Conservation (phyloP, 1,140 invertebrate species). For the Drosophila mojavensis region DNA sequence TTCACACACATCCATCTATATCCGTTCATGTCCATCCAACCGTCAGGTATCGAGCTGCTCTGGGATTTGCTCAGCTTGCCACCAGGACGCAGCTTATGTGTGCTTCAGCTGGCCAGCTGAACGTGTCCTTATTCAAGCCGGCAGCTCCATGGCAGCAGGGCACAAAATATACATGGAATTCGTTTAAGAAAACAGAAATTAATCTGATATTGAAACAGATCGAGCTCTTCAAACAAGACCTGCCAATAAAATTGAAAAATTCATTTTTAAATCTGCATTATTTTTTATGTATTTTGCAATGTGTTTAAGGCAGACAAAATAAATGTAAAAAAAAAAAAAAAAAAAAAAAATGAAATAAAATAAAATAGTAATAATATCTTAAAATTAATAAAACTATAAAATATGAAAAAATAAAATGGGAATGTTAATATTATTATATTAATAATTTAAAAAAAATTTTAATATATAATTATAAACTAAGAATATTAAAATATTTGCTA, state of each 20-base stretch:
- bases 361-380: too few relatives aligned
- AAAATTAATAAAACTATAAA: too few relatives aligned
- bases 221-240: background rate
- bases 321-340: too few relatives aligned
- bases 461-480: too few relatives aligned
- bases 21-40: constrained; percentile 49
- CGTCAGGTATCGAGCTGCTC: constrained; percentile 73
- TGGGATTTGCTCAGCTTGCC: constrained; percentile 68
- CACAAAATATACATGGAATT: constrained; percentile 4
- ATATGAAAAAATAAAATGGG: too few relatives aligned
- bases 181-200: background rate
- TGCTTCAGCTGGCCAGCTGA: constrained; percentile 3
- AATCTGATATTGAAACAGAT: constrained; percentile 12
- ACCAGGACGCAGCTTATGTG: constrained; percentile 45
- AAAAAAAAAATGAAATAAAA: too few relatives aligned
- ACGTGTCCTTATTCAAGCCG: constrained; percentile 21
- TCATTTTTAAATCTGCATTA: background rate
- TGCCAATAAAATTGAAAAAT: background rate
- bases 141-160: background rate
- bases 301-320: too few relatives aligned
- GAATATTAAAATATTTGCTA: too few relatives aligned
- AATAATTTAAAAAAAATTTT: too few relatives aligned
- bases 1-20: constrained; percentile 54
- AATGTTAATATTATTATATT: too few relatives aligned
- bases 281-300: background rate